These are phyloP conservation scores for Trichoplusia ni DNA, from an alignment of 1,140 invertebrate species.

Conservation along the genomic window DNA sequence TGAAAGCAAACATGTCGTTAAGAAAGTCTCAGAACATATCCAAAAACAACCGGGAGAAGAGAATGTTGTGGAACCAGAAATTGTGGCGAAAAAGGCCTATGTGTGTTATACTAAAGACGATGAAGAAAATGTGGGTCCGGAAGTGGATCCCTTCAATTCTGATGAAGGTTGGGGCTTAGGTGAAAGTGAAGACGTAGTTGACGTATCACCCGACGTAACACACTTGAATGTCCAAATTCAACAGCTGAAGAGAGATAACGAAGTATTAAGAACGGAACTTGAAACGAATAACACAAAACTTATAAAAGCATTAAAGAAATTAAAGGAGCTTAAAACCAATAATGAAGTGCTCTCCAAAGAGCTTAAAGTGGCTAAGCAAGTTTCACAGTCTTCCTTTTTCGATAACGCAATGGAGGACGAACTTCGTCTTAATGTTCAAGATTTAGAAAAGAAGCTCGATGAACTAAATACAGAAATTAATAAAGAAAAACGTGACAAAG, in stretches of 20 bases:
- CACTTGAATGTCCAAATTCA: conserved; percentile 63
- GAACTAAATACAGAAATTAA: conserved; percentile 83
- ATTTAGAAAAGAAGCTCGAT: conserved; percentile 84
- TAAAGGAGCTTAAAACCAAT: conserved; percentile 87
- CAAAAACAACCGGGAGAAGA: conserved; percentile 36
- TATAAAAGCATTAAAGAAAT: conserved; percentile 87
- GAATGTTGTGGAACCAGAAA: conserved; percentile 50
- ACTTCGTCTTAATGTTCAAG: conserved; percentile 84
- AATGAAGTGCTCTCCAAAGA: conserved; percentile 84
- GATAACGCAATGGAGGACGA: conserved; percentile 90
- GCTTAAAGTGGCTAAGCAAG: conserved; percentile 80
- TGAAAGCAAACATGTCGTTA: conserved; percentile 27
- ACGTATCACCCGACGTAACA: conserved; percentile 56
- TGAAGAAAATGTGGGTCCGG: conserved; percentile 34
- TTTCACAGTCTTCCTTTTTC: conserved; percentile 84
- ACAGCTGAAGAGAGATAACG: conserved; percentile 63
- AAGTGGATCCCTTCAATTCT: conserved; percentile 71
- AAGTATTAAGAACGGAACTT: conserved; percentile 81
- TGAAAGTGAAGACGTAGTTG: conserved; percentile 51
- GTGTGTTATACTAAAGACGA: conserved; percentile 69
- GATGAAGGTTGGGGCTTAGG: conserved; percentile 76
- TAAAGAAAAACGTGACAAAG: conserved; percentile 85
- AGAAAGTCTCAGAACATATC: conserved; percentile 48
- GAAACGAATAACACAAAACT: conserved; percentile 84
- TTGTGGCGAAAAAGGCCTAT: conserved; percentile 81